Evolutionary conservation across 2,797 vertebrate species (phyloP).

Genomic region (Hippoglossus hippoglossus): DNA sequence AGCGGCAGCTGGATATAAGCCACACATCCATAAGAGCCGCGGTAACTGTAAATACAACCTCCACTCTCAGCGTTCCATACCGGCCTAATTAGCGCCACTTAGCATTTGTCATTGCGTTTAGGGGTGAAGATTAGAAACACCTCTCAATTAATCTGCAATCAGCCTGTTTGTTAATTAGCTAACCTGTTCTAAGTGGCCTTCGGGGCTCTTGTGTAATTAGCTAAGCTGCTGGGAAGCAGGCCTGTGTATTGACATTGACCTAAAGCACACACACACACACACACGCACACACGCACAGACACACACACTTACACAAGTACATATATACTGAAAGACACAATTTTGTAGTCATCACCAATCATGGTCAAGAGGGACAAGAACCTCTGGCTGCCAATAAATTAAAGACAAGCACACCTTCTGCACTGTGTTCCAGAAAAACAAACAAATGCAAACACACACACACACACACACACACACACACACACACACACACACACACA

Average conservation of each 20-base stretch:
- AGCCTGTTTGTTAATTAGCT: conserved; percentile 90
- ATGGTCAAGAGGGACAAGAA: conserved; percentile 65
- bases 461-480: neutral
- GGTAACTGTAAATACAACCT: conserved; percentile 74
- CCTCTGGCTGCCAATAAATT: conserved; percentile 47
- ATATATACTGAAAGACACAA: conserved; percentile 39
- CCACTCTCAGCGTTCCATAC: conserved; percentile 67
- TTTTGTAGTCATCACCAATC: conserved; percentile 45
- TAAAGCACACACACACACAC: conserved; percentile 62
- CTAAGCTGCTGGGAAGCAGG: conserved; percentile 79
- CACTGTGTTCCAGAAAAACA: conserved; percentile 34
- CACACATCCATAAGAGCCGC: conserved; percentile 49
- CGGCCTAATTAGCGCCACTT: conserved; percentile 83
- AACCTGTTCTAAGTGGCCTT: conserved; percentile 87
- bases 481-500: conserved; percentile 17
- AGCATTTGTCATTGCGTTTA: conserved; percentile 85
- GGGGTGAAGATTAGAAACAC: conserved; percentile 87
- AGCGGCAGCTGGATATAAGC: conserved; percentile 44
- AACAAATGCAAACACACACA: neutral
- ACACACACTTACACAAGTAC: conserved; percentile 10
- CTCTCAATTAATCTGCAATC: conserved; percentile 89
- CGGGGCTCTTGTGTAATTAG: conserved; percentile 84
- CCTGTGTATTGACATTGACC: conserved; percentile 85
- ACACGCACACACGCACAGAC: conserved; percentile 21
- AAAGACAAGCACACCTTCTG: conserved; percentile 31